These are phyloP conservation scores for Plebejus anna DNA, from an alignment of 2,888 invertebrate species.

Conservation along the genomic window DNA sequence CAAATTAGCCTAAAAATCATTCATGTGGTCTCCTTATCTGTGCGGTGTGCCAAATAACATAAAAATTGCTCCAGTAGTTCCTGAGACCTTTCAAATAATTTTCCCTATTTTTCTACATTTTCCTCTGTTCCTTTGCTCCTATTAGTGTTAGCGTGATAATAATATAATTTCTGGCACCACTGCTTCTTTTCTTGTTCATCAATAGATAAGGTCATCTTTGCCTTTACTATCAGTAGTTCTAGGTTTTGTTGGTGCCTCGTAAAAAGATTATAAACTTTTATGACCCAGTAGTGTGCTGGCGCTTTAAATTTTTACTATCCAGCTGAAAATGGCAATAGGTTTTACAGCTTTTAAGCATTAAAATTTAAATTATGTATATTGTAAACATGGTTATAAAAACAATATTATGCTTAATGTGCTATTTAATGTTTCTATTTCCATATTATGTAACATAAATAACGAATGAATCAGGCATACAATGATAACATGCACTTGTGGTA, in stretches of 20 bases:
- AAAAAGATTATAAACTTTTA: slow-evolving; percentile 15
- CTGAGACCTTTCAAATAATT: too few relatives aligned
- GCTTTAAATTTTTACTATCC: not conserved
- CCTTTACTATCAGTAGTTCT: not conserved
- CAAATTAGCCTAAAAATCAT: too few relatives aligned
- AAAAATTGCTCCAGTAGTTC: too few relatives aligned
- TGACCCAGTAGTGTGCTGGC: not conserved
- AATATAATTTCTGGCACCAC: not conserved
- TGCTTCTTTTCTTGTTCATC: not conserved
- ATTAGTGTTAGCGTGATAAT: too few relatives aligned
- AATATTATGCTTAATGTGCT: too few relatives aligned
- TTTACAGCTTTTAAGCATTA: not conserved
- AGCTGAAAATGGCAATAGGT: not conserved
- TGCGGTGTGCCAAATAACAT: too few relatives aligned
- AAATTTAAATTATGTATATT: not conserved
- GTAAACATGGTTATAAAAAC: not conserved
- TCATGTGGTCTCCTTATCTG: too few relatives aligned
- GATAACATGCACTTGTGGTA: too few relatives aligned
- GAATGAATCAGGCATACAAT: too few relatives aligned
- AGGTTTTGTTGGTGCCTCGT: not conserved
- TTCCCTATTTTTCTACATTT: too few relatives aligned
- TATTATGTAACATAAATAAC: not conserved
- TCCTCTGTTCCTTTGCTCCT: too few relatives aligned
- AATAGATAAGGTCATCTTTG: not conserved
- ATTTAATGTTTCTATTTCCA: not conserved